Evolutionary conservation across 2,797 vertebrate species (phyloP).

Genomic region (Amblyraja radiata): DNA sequence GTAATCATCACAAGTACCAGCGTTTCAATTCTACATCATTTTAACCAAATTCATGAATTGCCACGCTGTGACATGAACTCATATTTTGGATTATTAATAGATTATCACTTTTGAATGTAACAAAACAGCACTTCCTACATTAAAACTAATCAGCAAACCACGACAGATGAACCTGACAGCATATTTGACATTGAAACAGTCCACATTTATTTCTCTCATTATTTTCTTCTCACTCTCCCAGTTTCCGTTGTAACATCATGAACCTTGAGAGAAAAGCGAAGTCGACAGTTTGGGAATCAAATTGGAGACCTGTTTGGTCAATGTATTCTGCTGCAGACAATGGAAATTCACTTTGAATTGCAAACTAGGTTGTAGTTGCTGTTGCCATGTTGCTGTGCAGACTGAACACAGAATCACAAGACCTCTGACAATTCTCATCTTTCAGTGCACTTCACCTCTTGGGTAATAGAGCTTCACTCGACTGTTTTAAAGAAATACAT

Average conservation of each 20-base stretch:
- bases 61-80: no score
- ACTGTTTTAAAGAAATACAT: background rate
- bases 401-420: background rate
- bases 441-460: background rate
- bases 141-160: no score
- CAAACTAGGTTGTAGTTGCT: background rate
- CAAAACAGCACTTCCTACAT: no score
- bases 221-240: background rate
- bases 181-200: background rate
- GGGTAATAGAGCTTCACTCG: background rate
- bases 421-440: background rate
- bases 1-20: no score
- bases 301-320: background rate
- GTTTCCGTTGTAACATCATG: background rate
- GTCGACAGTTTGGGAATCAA: background rate
- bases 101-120: no score
- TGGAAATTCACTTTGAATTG: background rate
- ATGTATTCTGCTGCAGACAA: background rate
- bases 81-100: no score
- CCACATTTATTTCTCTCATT: background rate
- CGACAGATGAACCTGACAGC: background rate
- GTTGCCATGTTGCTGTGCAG: background rate
- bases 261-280: background rate
- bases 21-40: no score
- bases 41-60: no score